Conservation (phyloP, 2,888 invertebrate genomes). For the Hermaeophaga mercurialis region DNA sequence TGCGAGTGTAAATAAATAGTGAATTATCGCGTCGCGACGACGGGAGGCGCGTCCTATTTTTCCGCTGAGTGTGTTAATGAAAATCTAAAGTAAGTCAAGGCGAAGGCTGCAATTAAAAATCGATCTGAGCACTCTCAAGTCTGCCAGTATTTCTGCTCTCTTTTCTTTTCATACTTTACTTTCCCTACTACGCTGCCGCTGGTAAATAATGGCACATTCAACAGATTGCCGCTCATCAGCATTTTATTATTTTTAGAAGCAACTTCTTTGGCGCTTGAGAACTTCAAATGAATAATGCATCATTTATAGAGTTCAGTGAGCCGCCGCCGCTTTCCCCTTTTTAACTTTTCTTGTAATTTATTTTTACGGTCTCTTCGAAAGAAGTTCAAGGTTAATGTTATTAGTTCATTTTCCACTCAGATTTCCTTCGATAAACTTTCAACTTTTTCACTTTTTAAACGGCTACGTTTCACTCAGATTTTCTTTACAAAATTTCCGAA, state of each 20-base stretch:
- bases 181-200: slow-evolving; percentile 37
- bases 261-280: slow-evolving; percentile 46
- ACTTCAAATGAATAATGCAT: slow-evolving; percentile 53
- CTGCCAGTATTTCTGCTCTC: slow-evolving; percentile 37
- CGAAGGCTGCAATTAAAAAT: slow-evolving; percentile 61
- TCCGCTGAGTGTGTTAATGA: slow-evolving; percentile 54
- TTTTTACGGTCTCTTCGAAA: slow-evolving; percentile 44
- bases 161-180: slow-evolving; percentile 41
- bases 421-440: slow-evolving; percentile 15
- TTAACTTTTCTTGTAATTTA: slow-evolving; percentile 46
- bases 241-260: slow-evolving; percentile 57
- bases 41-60: slow-evolving; percentile 45
- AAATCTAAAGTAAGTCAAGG: slow-evolving; percentile 60
- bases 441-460: background rate
- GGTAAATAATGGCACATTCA: slow-evolving; percentile 58
- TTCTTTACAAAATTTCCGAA: too few species aligned
- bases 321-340: slow-evolving; percentile 38
- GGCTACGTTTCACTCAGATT: background rate
- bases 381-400: slow-evolving; percentile 41
- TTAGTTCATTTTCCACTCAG: slow-evolving; percentile 19
- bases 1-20: slow-evolving; percentile 50
- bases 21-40: slow-evolving; percentile 48
- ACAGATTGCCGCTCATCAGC: slow-evolving; percentile 59
- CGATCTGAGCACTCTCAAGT: slow-evolving; percentile 53
- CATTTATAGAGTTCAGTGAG: slow-evolving; percentile 49